Base-by-base conservation (phyloP, 2,113 vertebrate genomes). In the Mastomys coucha region DNA sequence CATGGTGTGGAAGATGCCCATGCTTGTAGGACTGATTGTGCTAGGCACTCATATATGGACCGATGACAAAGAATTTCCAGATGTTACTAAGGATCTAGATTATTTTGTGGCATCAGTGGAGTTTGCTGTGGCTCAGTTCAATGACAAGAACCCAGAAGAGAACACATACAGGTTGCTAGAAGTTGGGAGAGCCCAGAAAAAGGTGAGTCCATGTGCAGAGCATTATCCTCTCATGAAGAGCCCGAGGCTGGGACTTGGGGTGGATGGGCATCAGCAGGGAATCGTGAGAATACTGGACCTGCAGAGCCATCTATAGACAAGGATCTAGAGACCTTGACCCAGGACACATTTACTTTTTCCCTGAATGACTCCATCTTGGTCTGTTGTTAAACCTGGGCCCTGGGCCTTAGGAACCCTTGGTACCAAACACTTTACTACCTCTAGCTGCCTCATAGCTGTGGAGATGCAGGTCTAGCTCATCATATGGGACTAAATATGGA, bases 81-180 rank as follows among this genome's bases (percentile, higher is more conserved):
- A 96, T 4, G 39, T 94, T 12, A n/a, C 33, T 53, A 91, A 86
- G 72, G 90, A 45, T 24, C 17, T 33, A 11, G 1, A 28, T 10
- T 51, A 69, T 7, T 96, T 97, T 5, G 5, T 49, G 73, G 49
- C 39, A 10, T 67, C 94, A 2, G 85, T 97, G 85, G 96, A 97
- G 42, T 97, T 88, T 92, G 91, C 81, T 0, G 16, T 96, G 72
- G 86, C 94, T 45, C 81, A 86, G 36, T 96, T 95, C 91, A 97
- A 95, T 10, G 75, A 89, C 1, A 31, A 53, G 70, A 51, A 7
- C 11, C 9, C 31, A 10, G 88, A 95, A 42, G 84, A 86, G 51
- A 60, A 82, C 0, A n/a, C 8, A 7, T 86, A 91, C 82, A 95
- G 33, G 58, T 36, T 95, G 33, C 56, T 93, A 45, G 58, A 58